Evolutionary conservation across 2,888 invertebrate genomes (phyloP).

Genomic region (Pachymerium ferrugineum): DNA sequence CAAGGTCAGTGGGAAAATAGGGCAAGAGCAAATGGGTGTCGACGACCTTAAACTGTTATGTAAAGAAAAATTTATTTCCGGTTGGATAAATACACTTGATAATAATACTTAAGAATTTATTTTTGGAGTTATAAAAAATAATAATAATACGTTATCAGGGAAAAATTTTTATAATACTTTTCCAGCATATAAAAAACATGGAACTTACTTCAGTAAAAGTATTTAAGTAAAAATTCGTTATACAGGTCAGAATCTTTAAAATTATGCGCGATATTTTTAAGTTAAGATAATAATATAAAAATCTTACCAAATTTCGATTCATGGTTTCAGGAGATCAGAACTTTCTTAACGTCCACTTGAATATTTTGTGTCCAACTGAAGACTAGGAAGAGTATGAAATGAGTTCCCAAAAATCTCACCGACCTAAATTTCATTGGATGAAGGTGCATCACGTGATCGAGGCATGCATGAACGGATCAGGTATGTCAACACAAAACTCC

Average conservation of each 20-base stretch:
- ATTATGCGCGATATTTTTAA: neutral
- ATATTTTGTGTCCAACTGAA: neutral
- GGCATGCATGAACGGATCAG: neutral
- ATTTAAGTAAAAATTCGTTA: too few species aligned
- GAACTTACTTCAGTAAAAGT: too few species aligned
- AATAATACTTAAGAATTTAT: too few species aligned
- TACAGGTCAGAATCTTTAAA: too few species aligned
- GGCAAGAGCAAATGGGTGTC: neutral
- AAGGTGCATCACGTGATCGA: neutral
- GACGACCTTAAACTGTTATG: neutral
- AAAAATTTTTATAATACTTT: too few species aligned
- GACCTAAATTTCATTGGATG: neutral
- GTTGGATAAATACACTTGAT: neutral
- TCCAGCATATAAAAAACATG: too few species aligned
- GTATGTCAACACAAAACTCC: neutral
- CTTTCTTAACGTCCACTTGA: neutral
- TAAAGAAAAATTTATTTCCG: neutral
- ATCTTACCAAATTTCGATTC: neutral
- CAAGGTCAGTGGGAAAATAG: slow-evolving; percentile 11
- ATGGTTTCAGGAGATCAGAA: neutral
- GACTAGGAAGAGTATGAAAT: neutral
- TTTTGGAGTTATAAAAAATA: too few species aligned
- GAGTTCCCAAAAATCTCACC: slow-evolving; percentile 1
- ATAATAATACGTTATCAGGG: too few species aligned
- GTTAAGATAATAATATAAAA: neutral